phyloP scores from a whole-genome alignment of 2,888 invertebrate genomes.

The Clanis bilineata region DNA sequence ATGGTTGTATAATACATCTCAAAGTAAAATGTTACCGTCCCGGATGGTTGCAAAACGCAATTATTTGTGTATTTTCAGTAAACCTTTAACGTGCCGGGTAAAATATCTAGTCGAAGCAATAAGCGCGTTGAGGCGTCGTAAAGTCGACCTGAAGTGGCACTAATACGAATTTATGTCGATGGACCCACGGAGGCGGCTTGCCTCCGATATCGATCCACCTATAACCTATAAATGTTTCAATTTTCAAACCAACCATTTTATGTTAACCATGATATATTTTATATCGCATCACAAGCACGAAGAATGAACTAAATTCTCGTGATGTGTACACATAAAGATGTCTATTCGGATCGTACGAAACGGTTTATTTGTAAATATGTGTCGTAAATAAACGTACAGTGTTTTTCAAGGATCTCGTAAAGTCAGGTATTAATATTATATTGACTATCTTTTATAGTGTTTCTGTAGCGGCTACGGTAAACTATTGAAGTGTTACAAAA shows the following conservation, averaged over 20 bases:
- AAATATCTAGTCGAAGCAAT: conserved; percentile 65
- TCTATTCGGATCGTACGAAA: conserved; percentile 13
- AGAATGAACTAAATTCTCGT: conserved; percentile 25
- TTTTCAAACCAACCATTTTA: conserved; percentile 61
- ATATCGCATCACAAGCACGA: conserved; percentile 29
- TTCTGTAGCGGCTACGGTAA: not conserved
- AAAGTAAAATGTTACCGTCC: not conserved
- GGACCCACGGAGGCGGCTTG: conserved; percentile 57
- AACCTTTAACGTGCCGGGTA: conserved; percentile 58
- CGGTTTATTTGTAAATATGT: conserved; percentile 16
- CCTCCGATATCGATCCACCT: conserved; percentile 64
- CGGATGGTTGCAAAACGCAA: conserved; percentile 27
- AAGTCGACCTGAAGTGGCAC: conserved; percentile 79
- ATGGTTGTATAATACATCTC: not conserved
- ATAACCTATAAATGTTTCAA: conserved; percentile 74
- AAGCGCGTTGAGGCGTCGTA: conserved; percentile 74
- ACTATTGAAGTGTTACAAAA: not conserved
- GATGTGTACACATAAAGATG: conserved; percentile 14
- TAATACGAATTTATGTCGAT: conserved; percentile 80
- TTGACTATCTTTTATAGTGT: not conserved
- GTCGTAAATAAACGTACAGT: conserved; percentile 1
- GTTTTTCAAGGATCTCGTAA: conserved; percentile 8
- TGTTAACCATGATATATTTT: conserved; percentile 45
- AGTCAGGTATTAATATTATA: not conserved
- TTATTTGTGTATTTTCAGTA: conserved; percentile 48